Evolutionary conservation across 2,113 vertebrate species (phyloP).

Genomic region (Scytalopus superciliaris): DNA sequence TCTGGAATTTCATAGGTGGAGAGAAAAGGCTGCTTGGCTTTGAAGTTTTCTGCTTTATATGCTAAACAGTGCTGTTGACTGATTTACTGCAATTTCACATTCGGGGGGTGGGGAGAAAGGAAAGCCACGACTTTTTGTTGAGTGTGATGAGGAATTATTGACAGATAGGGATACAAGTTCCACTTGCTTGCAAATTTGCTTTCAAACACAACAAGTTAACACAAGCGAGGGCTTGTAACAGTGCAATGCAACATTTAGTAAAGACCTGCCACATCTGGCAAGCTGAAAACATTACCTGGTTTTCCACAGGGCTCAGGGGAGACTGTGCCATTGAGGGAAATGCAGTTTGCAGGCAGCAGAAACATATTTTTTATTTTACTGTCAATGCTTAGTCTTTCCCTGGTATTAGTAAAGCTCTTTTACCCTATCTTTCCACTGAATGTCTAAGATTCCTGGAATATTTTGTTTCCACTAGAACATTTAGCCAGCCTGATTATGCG

Average conservation of each 20-base stretch:
- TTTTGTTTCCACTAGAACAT: constrained; percentile 41
- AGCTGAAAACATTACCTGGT: constrained; percentile 12
- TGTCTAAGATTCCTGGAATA: constrained; percentile 67
- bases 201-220: constrained; percentile 17
- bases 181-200: constrained; percentile 44
- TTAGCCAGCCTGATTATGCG: background rate
- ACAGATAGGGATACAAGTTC: background rate
- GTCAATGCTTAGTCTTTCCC: background rate
- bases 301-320: background rate
- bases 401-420: background rate
- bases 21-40: background rate
- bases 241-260: background rate
- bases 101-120: background rate
- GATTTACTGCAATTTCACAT: constrained; percentile 44
- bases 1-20: constrained; percentile 53
- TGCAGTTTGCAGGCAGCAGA: background rate
- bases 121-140: constrained; percentile 17
- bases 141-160: constrained; percentile 43
- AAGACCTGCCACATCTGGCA: constrained; percentile 7
- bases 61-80: constrained; percentile 44
- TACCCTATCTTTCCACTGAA: background rate
- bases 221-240: background rate
- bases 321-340: background rate
- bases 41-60: constrained; percentile 30
- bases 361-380: background rate